Base-by-base conservation (phyloP, 1,140 invertebrate species). In the Aphelenchoides besseyi region DNA sequence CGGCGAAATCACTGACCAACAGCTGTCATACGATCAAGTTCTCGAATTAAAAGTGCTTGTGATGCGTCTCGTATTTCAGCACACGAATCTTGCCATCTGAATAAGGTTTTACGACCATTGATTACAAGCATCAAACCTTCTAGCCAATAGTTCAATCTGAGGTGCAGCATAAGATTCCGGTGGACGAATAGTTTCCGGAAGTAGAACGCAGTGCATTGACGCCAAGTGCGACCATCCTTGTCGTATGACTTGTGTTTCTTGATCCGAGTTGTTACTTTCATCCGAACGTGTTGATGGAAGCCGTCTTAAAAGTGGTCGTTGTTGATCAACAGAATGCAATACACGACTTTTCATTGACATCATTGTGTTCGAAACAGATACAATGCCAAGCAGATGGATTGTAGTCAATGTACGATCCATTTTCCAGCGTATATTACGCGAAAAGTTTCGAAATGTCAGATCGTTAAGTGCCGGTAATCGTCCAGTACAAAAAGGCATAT, bases 311-410 rank as follows among this genome's bases (percentile, higher is more conserved):
- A 81, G 30, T 30, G 74, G 18, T 23, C 67, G 28, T 29, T 64
- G 57, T 57, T 80, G 28, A 23, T 36, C 52, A n/a, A 64, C 84
- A 1, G 80, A 78, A 67, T 86, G 79, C 72, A 97, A 97, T 23
- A 92, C 93, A 30, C 94, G 92, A 81, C 93, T 93, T 82, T 92
- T 94, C 92, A 98, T 96, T 0, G 93, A 95, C 93, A 97, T 97
- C 23, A 98, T 87, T 0, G 96, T 98, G 85, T 98, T 97, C 8
- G 94, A 92, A 30, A 97, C 87, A 18, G 95, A 91, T 33, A 98
- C 92, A 52, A 98, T 90, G 36, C 94, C 91, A 61, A 98, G 86
- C 32, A 98, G 89, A 86, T 98, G 96, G 85, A 95, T 95, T 2
- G 93, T 97, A 0, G 94, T 97, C 16, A 98, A 85, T 23, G 18